Evolutionary conservation across 2,797 vertebrate genomes (phyloP).

Genomic region (Pangasius macronema): DNA sequence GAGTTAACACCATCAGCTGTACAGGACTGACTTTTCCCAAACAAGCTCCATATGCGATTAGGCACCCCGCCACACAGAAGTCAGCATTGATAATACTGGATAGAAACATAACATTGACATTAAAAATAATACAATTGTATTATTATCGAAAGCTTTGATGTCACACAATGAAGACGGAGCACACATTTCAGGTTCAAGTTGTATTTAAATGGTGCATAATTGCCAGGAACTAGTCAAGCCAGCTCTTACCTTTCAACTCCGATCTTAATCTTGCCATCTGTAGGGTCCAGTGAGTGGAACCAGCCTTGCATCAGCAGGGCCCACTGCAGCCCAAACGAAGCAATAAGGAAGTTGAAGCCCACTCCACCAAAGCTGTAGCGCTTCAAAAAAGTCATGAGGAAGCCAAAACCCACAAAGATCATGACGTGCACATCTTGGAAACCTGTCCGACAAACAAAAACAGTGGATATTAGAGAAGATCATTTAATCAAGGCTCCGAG

Average conservation of each 20-base stretch:
- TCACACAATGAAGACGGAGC: background rate
- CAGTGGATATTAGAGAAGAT: background rate
- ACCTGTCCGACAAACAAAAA: constrained; percentile 71
- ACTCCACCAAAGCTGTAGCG: constrained; percentile 89
- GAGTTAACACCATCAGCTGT: constrained; percentile 88
- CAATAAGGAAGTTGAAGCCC: constrained; percentile 95
- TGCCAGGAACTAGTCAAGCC: background rate
- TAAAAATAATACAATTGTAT: background rate
- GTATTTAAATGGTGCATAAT: background rate
- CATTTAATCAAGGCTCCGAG: background rate
- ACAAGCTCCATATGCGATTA: constrained; percentile 90
- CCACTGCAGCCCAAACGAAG: constrained; percentile 95
- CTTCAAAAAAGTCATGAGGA: constrained; percentile 96
- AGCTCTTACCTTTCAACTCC: constrained; percentile 83
- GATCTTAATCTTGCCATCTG: constrained; percentile 77
- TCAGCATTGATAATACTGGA: constrained; percentile 94
- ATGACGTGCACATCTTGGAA: constrained; percentile 98
- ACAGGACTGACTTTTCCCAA: constrained; percentile 94
- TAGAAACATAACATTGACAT: constrained; percentile 16
- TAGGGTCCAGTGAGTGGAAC: constrained; percentile 79
- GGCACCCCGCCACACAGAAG: constrained; percentile 88
- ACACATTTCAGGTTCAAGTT: background rate
- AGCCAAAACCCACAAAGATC: constrained; percentile 98
- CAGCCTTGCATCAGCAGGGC: constrained; percentile 96
- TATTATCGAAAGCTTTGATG: background rate